Conservation (phyloP, 2,113 vertebrate species). For the Vulpes vulpes region DNA sequence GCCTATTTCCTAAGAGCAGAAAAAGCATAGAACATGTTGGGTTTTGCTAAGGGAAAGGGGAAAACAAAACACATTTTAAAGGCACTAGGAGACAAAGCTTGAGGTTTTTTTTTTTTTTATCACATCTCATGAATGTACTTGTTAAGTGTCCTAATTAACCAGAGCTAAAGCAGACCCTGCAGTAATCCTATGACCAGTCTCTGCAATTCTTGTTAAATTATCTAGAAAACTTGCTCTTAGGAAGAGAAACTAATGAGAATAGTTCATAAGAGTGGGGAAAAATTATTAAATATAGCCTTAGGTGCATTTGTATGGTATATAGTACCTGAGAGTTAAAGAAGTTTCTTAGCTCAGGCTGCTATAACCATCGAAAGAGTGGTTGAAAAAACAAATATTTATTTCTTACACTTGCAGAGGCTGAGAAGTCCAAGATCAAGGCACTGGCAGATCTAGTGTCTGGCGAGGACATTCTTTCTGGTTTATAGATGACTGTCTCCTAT, state of each 20-base stretch:
- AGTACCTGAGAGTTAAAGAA: not conserved
- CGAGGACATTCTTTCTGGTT: not conserved
- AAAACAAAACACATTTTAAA: not conserved
- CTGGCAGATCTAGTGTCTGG: not conserved
- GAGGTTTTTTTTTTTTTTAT: not conserved
- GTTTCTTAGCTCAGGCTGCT: not conserved
- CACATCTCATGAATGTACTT: not conserved
- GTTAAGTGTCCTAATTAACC: not conserved
- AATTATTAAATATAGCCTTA: not conserved
- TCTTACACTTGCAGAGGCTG: not conserved
- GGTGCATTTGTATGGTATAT: not conserved
- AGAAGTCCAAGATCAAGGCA: not conserved
- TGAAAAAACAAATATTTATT: not conserved
- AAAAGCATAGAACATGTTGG: not conserved
- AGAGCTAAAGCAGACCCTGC: not conserved
- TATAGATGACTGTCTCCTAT: not conserved
- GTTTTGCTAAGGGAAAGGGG: not conserved
- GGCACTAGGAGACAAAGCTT: not conserved
- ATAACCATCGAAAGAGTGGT: not conserved
- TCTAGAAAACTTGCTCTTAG: not conserved
- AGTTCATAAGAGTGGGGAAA: not conserved
- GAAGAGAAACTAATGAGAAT: not conserved
- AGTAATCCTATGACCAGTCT: not conserved
- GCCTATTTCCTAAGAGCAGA: not conserved
- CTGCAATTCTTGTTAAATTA: not conserved